phyloP scores from a whole-genome alignment of 2,888 invertebrate genomes.

The Ophonus ardosiacus region DNA sequence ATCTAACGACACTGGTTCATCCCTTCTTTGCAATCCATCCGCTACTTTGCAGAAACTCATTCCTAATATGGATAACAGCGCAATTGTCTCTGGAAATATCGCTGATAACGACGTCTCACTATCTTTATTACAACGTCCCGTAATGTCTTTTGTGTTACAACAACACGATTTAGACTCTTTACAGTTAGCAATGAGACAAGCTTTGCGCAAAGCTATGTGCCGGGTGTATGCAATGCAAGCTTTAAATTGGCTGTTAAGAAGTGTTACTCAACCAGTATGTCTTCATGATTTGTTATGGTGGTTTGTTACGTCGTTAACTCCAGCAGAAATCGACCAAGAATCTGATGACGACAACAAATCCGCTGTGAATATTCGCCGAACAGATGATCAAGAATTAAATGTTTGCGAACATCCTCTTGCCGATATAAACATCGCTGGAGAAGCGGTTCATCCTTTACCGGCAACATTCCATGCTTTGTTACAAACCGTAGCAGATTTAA shows the following conservation, averaged over 20 bases:
- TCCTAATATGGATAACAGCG: slow-evolving; percentile 80
- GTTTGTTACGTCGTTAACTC: slow-evolving; percentile 92
- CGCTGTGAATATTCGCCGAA: slow-evolving; percentile 67
- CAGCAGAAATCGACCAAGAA: slow-evolving; percentile 77
- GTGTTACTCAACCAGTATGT: slow-evolving; percentile 93
- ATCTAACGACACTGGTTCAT: slow-evolving; percentile 83
- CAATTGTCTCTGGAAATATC: slow-evolving; percentile 73
- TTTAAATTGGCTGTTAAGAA: slow-evolving; percentile 95
- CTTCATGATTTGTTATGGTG: slow-evolving; percentile 98
- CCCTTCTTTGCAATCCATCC: slow-evolving; percentile 93
- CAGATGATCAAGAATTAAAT: slow-evolving; percentile 76
- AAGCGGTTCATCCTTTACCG: slow-evolving; percentile 81
- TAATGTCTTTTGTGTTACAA: slow-evolving; percentile 91
- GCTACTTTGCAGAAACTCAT: slow-evolving; percentile 90
- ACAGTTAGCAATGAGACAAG: slow-evolving; percentile 92
- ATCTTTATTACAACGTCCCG: slow-evolving; percentile 86
- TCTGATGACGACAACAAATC: slow-evolving; percentile 78
- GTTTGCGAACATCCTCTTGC: slow-evolving; percentile 88
- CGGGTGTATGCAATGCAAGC: slow-evolving; percentile 95
- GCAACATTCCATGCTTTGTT: slow-evolving; percentile 87
- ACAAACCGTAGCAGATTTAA: slow-evolving; percentile 94
- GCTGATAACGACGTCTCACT: slow-evolving; percentile 77
- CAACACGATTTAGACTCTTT: slow-evolving; percentile 91
- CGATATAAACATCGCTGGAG: slow-evolving; percentile 87
- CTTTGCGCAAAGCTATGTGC: slow-evolving; percentile 87